Percentiles rank a stretch among this genome's conserved stretches.
Evolutionary conservation across 2,888 invertebrate genomes (phyloP).

Genomic region (Eumacrocentrus americanus): DNA sequence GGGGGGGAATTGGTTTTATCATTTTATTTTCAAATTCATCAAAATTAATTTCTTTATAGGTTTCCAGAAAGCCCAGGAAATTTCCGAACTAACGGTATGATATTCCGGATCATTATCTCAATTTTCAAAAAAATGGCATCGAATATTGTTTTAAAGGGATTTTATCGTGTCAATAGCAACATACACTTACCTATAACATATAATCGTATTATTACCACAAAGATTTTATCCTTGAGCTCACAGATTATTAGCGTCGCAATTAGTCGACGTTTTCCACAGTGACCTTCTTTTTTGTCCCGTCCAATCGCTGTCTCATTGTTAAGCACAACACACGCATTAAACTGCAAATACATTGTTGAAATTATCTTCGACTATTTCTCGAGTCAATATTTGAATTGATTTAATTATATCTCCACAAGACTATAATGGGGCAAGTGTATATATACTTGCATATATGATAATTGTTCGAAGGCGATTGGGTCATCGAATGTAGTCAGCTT

Average conservation of each 20-base stretch:
- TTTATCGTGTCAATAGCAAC: not conserved
- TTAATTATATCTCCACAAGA: too few species aligned
- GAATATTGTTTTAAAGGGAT: slow-evolving; percentile 1
- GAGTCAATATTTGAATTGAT: too few species aligned
- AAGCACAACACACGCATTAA: not conserved
- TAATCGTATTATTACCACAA: not conserved
- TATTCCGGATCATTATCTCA: too few species aligned
- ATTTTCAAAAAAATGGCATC: too few species aligned
- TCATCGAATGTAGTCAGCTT: not conserved
- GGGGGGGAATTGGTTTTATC: too few species aligned
- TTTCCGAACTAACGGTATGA: too few species aligned
- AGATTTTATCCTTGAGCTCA: slow-evolving; percentile 4
- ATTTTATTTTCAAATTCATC: not conserved
- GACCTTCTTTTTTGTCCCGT: not conserved
- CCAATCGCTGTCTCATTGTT: not conserved
- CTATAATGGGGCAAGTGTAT: too few species aligned
- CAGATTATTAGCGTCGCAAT: too few species aligned
- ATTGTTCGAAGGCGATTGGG: not conserved
- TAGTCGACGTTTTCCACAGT: not conserved
- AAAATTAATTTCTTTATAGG: not conserved
- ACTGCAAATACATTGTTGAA: not conserved
- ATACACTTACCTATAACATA: not conserved
- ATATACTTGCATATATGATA: too few species aligned
- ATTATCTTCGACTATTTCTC: too few species aligned
- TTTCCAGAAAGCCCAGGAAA: too few species aligned